These are phyloP conservation scores for Corvus moneduloides DNA, from an alignment of 2,113 vertebrate species.

Conservation along the genomic window DNA sequence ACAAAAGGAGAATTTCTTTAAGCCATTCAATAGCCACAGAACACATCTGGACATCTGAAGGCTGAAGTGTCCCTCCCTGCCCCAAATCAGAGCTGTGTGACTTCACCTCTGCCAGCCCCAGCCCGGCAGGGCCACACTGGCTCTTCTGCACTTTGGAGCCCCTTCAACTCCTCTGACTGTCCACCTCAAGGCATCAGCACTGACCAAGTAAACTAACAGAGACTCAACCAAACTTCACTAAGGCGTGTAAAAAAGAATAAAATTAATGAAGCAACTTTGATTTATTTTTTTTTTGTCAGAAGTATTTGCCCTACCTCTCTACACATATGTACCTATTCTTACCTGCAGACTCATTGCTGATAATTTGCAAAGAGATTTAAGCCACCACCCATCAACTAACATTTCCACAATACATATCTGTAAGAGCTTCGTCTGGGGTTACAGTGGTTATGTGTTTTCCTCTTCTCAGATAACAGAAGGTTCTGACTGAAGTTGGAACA, in stretches of 20 bases:
- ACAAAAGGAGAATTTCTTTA: not conserved
- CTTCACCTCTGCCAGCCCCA: not conserved
- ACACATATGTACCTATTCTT: not conserved
- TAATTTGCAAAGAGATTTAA: not conserved
- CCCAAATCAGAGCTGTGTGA: not conserved
- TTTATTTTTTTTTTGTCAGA: not conserved
- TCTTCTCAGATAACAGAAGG: not conserved
- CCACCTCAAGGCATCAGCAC: not conserved
- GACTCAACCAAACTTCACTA: not conserved
- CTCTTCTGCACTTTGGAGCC: not conserved
- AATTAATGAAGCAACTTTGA: not conserved
- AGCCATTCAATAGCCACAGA: accelerated
- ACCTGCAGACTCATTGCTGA: not conserved
- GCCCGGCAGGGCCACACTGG: not conserved
- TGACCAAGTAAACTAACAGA: not conserved
- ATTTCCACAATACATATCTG: not conserved
- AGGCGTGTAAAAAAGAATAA: not conserved
- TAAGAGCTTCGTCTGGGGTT: not conserved
- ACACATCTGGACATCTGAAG: accelerated
- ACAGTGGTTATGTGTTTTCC: not conserved
- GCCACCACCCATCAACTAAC: not conserved
- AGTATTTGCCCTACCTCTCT: not conserved
- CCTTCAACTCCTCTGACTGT: not conserved
- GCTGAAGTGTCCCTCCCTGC: not conserved
- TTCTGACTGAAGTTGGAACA: not conserved